phyloP scores from a whole-genome alignment of 2,888 invertebrate species.

The Polymixis lichenea region DNA sequence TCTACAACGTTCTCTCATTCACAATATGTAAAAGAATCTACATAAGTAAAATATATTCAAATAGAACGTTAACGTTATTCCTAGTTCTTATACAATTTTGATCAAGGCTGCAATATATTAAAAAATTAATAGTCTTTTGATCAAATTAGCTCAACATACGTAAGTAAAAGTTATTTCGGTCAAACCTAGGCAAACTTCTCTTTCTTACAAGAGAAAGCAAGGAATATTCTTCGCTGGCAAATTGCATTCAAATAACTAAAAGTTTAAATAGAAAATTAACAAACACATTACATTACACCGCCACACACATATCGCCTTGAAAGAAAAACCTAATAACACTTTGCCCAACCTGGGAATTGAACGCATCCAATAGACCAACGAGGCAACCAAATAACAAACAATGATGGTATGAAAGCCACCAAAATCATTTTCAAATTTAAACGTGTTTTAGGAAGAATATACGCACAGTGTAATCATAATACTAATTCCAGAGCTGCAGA shows the following conservation, averaged over 20 bases:
- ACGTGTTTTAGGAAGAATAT: neutral
- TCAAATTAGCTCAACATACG: neutral
- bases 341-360: too few relatives aligned
- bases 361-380: too few relatives aligned
- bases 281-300: too few relatives aligned
- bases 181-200: too few relatives aligned
- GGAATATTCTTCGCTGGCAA: neutral
- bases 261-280: neutral
- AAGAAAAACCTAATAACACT: too few relatives aligned
- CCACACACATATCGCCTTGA: too few relatives aligned
- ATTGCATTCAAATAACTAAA: neutral
- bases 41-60: too few relatives aligned
- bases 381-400: neutral
- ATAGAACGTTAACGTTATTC: too few relatives aligned
- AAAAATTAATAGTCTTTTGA: neutral
- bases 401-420: neutral
- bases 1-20: too few relatives aligned
- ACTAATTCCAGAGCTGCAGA: constrained; percentile 36
- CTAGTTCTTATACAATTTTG: too few relatives aligned
- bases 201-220: neutral
- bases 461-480: neutral
- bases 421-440: neutral
- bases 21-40: too few relatives aligned
- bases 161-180: neutral
- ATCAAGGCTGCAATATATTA: neutral